Base-by-base conservation (phyloP, 2,113 vertebrate species). In the Cacatua alba region DNA sequence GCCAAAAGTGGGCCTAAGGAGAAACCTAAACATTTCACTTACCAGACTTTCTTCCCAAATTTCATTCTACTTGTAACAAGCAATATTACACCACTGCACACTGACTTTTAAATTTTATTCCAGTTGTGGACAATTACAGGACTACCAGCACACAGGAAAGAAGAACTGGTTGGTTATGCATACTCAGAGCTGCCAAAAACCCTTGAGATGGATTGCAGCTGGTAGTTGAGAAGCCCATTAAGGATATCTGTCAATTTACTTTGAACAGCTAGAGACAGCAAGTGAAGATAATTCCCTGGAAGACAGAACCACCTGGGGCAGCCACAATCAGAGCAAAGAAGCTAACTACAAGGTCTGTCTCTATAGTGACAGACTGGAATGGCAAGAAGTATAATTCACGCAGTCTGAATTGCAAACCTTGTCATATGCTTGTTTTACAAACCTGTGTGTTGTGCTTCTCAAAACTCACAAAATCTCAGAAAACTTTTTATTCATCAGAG, bases 261-360 rank as follows among this genome's bases (percentile, higher is more conserved):
- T 78, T 41, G 65, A 76, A 82, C 62, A 46, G 35, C 24, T 37
- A 83, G 39, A 97, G 84, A 43, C 55, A 95, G 76, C 43, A 60
- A 71, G 84, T 85, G 91, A 94, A 64, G 67, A 35, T 55, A 92
- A 64, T 95, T 95, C 81, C 81, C 62, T 87, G 52, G 92, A 97
- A 95, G 55, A 67, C 26, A 26, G 23, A 23, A 76, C 37, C 63
- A 94, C 74, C 64, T 76, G 65, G 69, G 74, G 79, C 41, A 76
- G 41, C 5, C 80, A 65, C 52, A 63, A 12, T 59, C 64, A 88
- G 11, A 5, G 1, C 51, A 67, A 69, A 82, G 41, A 88, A 48
- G 62, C 41, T 84, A 90, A 86, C 52, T 86, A 64, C 52, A 65
- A 85, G 6, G 31, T 92, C 77, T 59, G 19, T 21, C 33, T 71